Percentiles rank a stretch among this genome's conserved stretches.
Evolutionary conservation across 1,140 invertebrate genomes (phyloP).

Genomic region (Leptopilina clavipes): DNA sequence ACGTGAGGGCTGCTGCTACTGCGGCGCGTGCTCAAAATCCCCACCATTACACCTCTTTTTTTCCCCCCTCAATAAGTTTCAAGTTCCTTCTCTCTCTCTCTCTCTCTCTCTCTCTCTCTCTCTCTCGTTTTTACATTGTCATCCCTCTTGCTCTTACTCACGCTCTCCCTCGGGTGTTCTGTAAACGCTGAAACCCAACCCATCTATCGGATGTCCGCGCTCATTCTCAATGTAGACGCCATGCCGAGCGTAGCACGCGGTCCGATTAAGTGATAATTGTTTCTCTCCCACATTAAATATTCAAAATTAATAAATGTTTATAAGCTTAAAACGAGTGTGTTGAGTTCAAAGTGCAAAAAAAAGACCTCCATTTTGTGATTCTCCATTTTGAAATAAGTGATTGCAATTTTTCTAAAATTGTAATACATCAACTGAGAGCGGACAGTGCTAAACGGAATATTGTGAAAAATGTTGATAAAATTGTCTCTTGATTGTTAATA

Average conservation of each 20-base stretch:
- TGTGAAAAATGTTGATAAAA: too few species aligned
- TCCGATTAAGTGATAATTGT: conserved; percentile 35
- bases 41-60: conserved; percentile 57
- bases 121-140: conserved; percentile 1
- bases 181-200: conserved; percentile 67
- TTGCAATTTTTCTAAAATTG: too few species aligned
- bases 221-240: conserved; percentile 72
- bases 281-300: too few species aligned
- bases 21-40: conserved; percentile 73
- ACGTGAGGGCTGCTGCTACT: conserved; percentile 63
- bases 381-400: too few species aligned
- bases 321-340: too few species aligned
- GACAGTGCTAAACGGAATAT: too few species aligned
- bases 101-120: conserved; percentile 37
- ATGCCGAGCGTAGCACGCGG: conserved; percentile 69
- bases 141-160: conserved; percentile 23
- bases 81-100: conserved; percentile 15
- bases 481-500: too few species aligned
- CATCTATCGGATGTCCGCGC: conserved; percentile 70
- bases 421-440: too few species aligned
- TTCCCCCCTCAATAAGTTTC: conserved; percentile 32
- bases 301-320: too few species aligned
- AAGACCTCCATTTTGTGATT: too few species aligned
- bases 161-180: conserved; percentile 48
- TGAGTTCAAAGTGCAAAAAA: too few species aligned